Conservation (phyloP, 2,797 vertebrate species). For the Geotrypetes seraphini region DNA sequence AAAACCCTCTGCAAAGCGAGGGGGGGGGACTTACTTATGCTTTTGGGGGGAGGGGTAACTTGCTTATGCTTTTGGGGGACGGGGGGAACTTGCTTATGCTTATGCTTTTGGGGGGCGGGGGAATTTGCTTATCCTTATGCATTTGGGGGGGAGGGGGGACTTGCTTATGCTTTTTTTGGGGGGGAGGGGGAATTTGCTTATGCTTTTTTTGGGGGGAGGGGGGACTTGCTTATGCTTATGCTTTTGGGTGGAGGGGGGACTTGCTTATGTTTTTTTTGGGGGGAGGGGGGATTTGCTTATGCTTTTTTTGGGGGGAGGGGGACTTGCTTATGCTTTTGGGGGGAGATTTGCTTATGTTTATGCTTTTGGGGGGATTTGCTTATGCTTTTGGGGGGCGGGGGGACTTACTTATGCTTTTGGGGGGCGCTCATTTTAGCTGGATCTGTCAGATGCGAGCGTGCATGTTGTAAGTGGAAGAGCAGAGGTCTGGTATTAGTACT, state of each 20-base stretch:
- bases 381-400: neutral
- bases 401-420: neutral
- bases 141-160: neutral
- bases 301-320: no score
- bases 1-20: no score
- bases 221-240: neutral
- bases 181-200: neutral
- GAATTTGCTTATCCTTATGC: neutral
- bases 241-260: neutral
- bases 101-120: neutral
- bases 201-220: neutral
- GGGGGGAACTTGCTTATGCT: neutral
- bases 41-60: neutral
- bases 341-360: no score
- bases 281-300: no score
- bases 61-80: no score
- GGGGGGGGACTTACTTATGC: neutral
- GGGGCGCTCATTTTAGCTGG: no score
- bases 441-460: no score
- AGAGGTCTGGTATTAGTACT: no score
- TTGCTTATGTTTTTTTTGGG: neutral
- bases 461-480: no score
- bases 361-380: neutral
- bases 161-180: neutral
- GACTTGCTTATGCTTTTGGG: neutral